Evolutionary conservation across 2,113 vertebrate genomes (phyloP), one percentile per base, ranked within the genome.

Genomic region (Panthera tigris): DNA sequence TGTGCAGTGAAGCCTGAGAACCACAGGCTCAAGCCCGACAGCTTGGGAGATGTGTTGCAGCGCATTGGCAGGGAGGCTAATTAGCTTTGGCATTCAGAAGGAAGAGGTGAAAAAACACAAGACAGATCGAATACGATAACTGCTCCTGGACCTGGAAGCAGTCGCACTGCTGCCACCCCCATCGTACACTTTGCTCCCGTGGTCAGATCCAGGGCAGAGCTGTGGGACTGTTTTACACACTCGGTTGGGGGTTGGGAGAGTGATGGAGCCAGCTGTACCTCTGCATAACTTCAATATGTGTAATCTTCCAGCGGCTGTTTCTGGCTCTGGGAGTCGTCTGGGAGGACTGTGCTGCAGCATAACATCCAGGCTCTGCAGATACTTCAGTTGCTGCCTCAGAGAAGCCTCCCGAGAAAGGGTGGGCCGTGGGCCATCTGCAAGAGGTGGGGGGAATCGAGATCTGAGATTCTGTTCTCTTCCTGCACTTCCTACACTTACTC

Each of bases 71-170:
- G 79, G 74, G 87, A 95, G 92, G 65, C 89, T 96, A 39, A 89
- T 92, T 87, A 74, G 74, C 76, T 48, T 89, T 85, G 79, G 65
- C 84, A 21, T 92, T 69, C 41, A 48, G 90, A 79, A 94, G 95
- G 81, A 79, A 61, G 69, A 84, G 81, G 66, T 83, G 92, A 95
- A 96, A 71, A 89, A 82, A 41, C 63, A 69, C 36, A 65, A 65
- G 92, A 50, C 71, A 87, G 71, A 82, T 91, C 0, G 1, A 92
- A 91, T 65, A 14, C 4, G 52, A 50, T 76, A 63, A 48, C 50
- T 61, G 63, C 29, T 89, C 1, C 71, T 33, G 23, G 45, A 39
- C 69, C 96, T 84, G 45, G 68, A 39, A 79, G 52, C 48, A 52
- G 76, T 74, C 8, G 4, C 3, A 9, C 39, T 55, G 48, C 57